Evolutionary conservation across 2,113 vertebrate species (phyloP).

Genomic region (Rhadina sibilatrix): DNA sequence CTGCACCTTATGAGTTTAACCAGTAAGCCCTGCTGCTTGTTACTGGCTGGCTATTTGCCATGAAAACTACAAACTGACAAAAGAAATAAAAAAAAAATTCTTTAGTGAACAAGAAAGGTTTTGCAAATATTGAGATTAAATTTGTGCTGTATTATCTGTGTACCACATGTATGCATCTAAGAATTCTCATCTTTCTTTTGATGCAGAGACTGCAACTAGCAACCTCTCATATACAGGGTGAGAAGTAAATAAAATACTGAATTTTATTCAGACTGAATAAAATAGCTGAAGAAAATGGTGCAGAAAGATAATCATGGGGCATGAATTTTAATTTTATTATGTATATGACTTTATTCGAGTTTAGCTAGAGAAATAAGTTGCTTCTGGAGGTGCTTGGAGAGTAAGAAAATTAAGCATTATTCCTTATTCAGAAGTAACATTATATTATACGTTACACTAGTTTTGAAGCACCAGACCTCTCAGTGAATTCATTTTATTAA

Average conservation of each 20-base stretch:
- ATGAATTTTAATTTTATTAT: constrained; percentile 5
- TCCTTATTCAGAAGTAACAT: not conserved
- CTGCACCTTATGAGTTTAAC: not conserved
- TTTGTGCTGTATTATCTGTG: not conserved
- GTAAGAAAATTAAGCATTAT: not conserved
- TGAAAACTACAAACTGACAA: not conserved
- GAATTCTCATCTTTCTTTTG: not conserved
- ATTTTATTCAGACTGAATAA: not conserved
- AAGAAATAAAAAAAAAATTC: not conserved
- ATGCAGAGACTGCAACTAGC: not conserved
- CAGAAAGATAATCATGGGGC: not conserved
- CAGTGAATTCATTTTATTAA: not conserved
- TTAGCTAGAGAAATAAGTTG: not conserved
- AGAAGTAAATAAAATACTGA: not conserved
- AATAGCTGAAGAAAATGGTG: not conserved
- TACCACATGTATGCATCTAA: not conserved
- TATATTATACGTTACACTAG: not conserved
- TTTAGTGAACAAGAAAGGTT: not conserved
- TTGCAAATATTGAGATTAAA: not conserved
- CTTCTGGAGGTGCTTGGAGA: not conserved
- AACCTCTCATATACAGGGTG: not conserved
- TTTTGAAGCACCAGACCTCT: not conserved
- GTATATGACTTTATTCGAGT: not conserved
- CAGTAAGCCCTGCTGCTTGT: not conserved
- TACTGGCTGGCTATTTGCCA: not conserved